These are phyloP conservation scores for Cactoblastis cactorum DNA, from an alignment of 2,888 invertebrate genomes.

Conservation along the genomic window DNA sequence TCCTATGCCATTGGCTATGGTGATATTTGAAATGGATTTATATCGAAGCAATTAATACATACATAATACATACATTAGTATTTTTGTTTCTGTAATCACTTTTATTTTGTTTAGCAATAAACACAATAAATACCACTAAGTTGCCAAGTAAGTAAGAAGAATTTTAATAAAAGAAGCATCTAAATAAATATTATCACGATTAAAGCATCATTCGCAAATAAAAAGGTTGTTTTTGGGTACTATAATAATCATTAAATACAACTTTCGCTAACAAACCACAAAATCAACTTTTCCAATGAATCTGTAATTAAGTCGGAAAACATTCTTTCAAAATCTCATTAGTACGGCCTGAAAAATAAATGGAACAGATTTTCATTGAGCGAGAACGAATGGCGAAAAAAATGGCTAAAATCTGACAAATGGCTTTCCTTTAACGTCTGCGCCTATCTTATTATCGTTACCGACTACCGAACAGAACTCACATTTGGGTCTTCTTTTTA, in stretches of 20 bases:
- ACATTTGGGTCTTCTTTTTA: conserved; percentile 70
- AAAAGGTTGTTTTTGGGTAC: too few relatives aligned
- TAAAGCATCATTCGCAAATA: too few relatives aligned
- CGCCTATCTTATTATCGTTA: conserved; percentile 80
- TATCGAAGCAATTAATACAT: too few relatives aligned
- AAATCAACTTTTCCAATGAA: conserved; percentile 14
- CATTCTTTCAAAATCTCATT: conserved; percentile 57
- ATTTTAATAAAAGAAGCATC: too few relatives aligned
- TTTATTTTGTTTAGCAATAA: too few relatives aligned
- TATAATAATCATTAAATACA: neutral
- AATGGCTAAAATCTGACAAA: conserved; percentile 77
- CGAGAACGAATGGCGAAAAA: conserved; percentile 70
- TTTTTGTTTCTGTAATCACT: too few relatives aligned
- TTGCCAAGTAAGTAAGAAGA: too few relatives aligned
- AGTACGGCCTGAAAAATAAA: conserved; percentile 62
- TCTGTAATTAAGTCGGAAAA: conserved; percentile 25
- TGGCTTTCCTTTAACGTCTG: conserved; percentile 79
- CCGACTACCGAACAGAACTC: conserved; percentile 76
- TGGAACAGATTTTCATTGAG: conserved; percentile 77
- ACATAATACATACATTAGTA: too few relatives aligned
- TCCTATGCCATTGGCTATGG: too few relatives aligned
- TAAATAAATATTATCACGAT: too few relatives aligned
- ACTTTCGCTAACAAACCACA: neutral
- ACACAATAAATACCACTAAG: too few relatives aligned
- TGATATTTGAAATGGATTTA: too few relatives aligned